phyloP scores from a whole-genome alignment of 2,797 vertebrate genomes.

The Staurois parvus region DNA sequence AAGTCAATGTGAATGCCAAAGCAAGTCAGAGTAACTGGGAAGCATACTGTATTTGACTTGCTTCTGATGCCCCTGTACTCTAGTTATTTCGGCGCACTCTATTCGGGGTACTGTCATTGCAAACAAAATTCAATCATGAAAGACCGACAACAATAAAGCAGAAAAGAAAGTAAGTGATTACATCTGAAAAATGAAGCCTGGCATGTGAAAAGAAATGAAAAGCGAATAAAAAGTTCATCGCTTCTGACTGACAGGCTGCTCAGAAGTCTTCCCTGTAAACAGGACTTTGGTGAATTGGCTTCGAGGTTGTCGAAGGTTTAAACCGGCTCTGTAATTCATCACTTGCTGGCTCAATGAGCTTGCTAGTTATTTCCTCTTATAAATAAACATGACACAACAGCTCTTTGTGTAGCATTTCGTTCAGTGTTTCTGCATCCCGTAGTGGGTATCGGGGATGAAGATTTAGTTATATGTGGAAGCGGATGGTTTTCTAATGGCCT shows the following conservation, averaged over 20 bases:
- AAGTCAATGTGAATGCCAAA: no score
- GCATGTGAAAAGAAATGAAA: no score
- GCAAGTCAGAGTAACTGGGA: no score
- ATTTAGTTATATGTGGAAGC: neutral
- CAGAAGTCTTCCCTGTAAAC: conserved; percentile 45
- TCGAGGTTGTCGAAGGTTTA: neutral
- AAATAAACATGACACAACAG: neutral
- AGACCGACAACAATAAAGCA: no score
- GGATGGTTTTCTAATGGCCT: neutral
- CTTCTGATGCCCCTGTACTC: no score
- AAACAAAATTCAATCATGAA: no score
- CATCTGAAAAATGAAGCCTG: no score
- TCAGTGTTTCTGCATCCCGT: neutral
- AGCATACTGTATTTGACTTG: no score
- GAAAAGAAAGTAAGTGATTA: no score
- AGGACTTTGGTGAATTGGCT: conserved; percentile 43
- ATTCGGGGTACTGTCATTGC: no score
- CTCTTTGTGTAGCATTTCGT: neutral
- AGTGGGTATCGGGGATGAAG: neutral
- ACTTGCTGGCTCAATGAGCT: neutral
- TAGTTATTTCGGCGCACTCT: no score
- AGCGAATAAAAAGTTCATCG: no score
- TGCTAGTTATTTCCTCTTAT: conserved; percentile 3
- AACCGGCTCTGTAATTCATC: neutral
- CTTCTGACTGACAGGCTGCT: conserved; percentile 16